These are phyloP conservation scores for Anguilla pacifica DNA, from an alignment of 2,797 vertebrate genomes.

Conservation along the genomic window DNA sequence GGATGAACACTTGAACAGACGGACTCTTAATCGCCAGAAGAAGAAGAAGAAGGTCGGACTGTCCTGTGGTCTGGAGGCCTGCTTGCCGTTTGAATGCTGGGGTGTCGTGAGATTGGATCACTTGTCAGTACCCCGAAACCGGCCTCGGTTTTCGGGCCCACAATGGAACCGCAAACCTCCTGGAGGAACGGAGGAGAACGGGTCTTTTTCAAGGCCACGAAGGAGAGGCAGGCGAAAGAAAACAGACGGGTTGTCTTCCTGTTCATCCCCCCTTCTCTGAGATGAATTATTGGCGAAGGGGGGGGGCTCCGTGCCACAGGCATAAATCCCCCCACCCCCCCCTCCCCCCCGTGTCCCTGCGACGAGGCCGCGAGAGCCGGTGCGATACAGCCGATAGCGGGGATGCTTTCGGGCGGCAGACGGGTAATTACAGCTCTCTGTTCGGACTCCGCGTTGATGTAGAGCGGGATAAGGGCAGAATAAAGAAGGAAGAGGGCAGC, in stretches of 20 bases:
- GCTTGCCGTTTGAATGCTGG: neutral
- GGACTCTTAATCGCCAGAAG: neutral
- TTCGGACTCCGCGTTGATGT: neutral
- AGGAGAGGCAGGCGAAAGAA: neutral
- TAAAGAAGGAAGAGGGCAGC: neutral
- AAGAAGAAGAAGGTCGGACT: neutral
- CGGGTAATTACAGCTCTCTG: conserved; percentile 23
- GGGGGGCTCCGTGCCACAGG: neutral
- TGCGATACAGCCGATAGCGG: conserved; percentile 19
- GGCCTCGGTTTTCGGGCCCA: neutral
- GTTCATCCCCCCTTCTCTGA: conserved; percentile 8
- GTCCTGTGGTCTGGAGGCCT: neutral
- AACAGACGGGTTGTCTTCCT: neutral
- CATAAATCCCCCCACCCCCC: neutral
- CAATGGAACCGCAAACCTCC: neutral
- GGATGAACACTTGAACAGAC: too few relatives aligned
- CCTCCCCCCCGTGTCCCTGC: neutral
- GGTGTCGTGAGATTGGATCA: neutral
- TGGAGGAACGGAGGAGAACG: neutral
- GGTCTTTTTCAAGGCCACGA: neutral
- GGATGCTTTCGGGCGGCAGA: conserved; percentile 6
- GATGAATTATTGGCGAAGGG: neutral
- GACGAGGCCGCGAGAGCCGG: neutral
- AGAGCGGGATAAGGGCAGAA: neutral
- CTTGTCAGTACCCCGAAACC: neutral